These are phyloP conservation scores for Tautogolabrus adspersus DNA, from an alignment of 2,113 vertebrate species.

Conservation along the genomic window DNA sequence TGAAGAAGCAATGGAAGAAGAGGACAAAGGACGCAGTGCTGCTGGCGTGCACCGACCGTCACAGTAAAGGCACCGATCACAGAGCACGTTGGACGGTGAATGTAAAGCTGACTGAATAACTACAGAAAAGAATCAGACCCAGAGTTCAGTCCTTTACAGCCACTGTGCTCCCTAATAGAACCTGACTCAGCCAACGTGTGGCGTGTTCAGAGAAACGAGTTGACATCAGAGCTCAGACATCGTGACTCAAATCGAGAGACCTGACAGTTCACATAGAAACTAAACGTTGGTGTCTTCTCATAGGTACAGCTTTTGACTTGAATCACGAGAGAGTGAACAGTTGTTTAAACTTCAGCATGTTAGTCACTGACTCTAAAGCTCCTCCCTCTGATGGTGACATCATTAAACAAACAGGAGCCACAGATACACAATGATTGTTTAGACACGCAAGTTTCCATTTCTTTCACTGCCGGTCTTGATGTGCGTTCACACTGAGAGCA, in stretches of 20 bases:
- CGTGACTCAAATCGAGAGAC: neutral
- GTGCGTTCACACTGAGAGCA: constrained; percentile 46
- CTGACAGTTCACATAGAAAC: neutral
- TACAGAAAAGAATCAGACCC: neutral
- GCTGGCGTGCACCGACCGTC: neutral
- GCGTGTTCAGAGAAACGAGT: neutral
- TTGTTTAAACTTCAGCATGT: too few relatives aligned
- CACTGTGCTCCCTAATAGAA: too few relatives aligned
- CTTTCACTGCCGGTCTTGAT: neutral
- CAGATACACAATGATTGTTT: neutral
- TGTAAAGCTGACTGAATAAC: neutral
- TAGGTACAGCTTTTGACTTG: neutral
- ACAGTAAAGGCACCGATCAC: constrained; percentile 64
- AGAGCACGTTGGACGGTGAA: constrained; percentile 21
- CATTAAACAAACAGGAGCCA: too few relatives aligned
- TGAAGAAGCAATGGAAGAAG: constrained; percentile 4
- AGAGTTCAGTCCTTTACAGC: neutral
- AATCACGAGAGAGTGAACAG: neutral
- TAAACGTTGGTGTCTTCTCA: neutral
- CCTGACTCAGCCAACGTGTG: neutral
- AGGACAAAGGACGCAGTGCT: neutral
- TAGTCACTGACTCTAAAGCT: neutral
- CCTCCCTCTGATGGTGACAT: neutral
- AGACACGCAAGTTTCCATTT: neutral
- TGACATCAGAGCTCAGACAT: constrained; percentile 15